Percentiles rank a stretch among this genome's conserved stretches.
phyloP scores from a whole-genome alignment of 2,113 vertebrate genomes.

The Polypterus senegalus region DNA sequence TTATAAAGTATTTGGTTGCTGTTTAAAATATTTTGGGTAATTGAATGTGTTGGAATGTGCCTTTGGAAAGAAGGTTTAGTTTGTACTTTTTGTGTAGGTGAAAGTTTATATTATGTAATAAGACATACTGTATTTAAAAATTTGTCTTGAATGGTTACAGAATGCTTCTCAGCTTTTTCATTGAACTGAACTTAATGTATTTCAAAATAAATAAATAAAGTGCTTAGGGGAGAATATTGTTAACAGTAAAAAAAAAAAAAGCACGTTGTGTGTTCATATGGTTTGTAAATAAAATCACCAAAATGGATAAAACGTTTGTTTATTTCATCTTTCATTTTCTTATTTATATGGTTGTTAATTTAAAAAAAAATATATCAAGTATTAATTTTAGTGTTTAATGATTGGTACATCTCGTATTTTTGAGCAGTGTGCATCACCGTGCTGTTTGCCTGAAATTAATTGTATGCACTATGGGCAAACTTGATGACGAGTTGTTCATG shows the following conservation, averaged over 20 bases:
- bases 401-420: too few relatives aligned
- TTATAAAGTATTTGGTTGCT: slow-evolving; percentile 15
- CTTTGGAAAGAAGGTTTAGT: slow-evolving; percentile 28
- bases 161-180: slow-evolving; percentile 23
- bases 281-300: slow-evolving; percentile 59
- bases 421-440: too few relatives aligned
- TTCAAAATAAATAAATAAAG: slow-evolving; percentile 15
- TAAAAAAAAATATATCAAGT: too few relatives aligned
- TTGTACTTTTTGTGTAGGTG: slow-evolving; percentile 17
- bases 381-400: too few relatives aligned
- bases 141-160: slow-evolving; percentile 21
- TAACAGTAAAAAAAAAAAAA: slow-evolving; percentile 17
- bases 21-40: slow-evolving; percentile 21
- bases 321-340: too few relatives aligned
- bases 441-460: too few relatives aligned
- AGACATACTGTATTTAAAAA: slow-evolving; percentile 34
- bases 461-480: too few relatives aligned
- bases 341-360: too few relatives aligned
- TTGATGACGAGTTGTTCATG: too few relatives aligned
- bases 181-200: slow-evolving; percentile 25
- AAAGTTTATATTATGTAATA: slow-evolving; percentile 27
- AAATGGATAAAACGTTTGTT: slow-evolving; percentile 10
- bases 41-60: slow-evolving; percentile 28
- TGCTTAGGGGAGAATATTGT: slow-evolving; percentile 6
- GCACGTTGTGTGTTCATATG: slow-evolving; percentile 27